phyloP scores from a whole-genome alignment of 1,140 invertebrate genomes.

The Doryteuthis pealeii region DNA sequence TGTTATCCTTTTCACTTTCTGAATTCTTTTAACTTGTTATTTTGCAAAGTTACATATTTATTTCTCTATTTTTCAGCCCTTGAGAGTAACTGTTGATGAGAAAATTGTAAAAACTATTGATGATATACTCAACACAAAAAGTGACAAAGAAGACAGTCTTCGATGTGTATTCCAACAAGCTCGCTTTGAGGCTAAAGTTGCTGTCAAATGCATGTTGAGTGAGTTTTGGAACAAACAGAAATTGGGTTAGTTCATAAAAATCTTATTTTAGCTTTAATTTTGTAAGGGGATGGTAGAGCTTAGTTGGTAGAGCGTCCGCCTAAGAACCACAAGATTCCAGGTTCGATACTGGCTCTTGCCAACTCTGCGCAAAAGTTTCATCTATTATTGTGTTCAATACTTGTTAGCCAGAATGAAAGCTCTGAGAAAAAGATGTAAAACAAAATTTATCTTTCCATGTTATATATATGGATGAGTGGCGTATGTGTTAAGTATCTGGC shows the following conservation, averaged over 20 bases:
- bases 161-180: slow-evolving; percentile 86
- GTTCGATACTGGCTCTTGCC: no score
- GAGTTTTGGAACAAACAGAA: slow-evolving; percentile 88
- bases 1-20: no score
- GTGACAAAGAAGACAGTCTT: slow-evolving; percentile 76
- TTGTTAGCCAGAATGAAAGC: no score
- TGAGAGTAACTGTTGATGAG: slow-evolving; percentile 68
- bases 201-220: slow-evolving; percentile 79
- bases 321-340: no score
- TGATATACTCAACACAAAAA: slow-evolving; percentile 71
- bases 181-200: slow-evolving; percentile 78
- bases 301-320: no score
- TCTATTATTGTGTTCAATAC: no score
- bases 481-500: no score
- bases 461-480: no score
- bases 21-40: no score
- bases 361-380: background rate
- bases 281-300: background rate
- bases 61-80: slow-evolving; percentile 67
- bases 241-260: slow-evolving; percentile 60
- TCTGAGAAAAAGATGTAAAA: no score
- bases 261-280: background rate
- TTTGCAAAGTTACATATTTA: background rate
- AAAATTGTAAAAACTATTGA: slow-evolving; percentile 43
- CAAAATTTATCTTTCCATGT: no score